Percentiles rank a stretch among this genome's conserved stretches.
phyloP scores from a whole-genome alignment of 2,888 invertebrate species.

The Brachypalpus laphriformis region DNA sequence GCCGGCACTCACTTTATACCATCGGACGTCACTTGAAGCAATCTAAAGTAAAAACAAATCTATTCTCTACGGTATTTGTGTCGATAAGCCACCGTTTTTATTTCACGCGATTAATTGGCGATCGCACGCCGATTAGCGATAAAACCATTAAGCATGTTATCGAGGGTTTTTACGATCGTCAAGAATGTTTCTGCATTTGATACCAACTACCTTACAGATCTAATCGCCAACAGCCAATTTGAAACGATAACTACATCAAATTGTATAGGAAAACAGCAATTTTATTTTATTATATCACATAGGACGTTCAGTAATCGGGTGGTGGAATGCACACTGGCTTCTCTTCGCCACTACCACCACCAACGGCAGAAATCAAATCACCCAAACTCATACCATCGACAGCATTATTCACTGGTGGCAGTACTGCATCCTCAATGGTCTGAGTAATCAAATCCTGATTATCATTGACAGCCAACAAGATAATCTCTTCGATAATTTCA shows the following conservation, averaged over 20 bases:
- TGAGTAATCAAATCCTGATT: constrained; percentile 77
- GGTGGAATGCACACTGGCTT: constrained; percentile 44
- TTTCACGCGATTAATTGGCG: not conserved
- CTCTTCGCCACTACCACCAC: constrained; percentile 74
- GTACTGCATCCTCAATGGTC: constrained; percentile 72
- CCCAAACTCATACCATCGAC: constrained; percentile 77
- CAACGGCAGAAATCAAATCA: constrained; percentile 77
- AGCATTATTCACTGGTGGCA: constrained; percentile 77
- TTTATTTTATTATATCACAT: not conserved
- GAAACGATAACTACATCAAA: not conserved
- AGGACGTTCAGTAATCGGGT: not conserved
- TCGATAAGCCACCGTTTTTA: constrained; percentile 11
- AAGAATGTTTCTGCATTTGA: not conserved
- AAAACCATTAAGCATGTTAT: not conserved
- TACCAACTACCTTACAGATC: not conserved
- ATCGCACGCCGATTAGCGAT: not conserved
- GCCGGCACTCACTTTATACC: too few relatives aligned
- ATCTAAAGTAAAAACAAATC: not conserved
- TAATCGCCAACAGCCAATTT: not conserved
- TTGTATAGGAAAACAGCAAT: not conserved
- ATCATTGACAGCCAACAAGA: constrained; percentile 78
- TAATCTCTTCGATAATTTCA: constrained; percentile 78
- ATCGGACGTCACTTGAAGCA: not conserved
- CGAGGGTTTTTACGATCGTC: not conserved
- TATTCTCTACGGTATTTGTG: not conserved